Conservation (phyloP, 2,113 vertebrate species). For the Syngnathus floridae region DNA sequence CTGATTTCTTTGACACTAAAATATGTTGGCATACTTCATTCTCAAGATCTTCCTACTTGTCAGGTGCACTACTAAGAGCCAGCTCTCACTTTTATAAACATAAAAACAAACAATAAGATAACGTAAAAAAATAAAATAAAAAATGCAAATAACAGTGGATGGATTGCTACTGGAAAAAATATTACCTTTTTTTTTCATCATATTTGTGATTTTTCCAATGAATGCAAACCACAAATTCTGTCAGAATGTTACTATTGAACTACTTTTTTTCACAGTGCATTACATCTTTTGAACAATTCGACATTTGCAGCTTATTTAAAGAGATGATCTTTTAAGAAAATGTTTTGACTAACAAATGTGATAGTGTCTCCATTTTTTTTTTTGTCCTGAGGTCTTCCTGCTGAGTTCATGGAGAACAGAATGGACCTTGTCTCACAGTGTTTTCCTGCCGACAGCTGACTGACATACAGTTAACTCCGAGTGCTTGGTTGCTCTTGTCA, state of each 20-base stretch:
- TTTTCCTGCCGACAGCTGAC: constrained; percentile 1
- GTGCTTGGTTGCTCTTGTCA: neutral
- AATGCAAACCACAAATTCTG: neutral
- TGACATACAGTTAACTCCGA: neutral
- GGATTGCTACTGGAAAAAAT: neutral
- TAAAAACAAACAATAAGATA: neutral
- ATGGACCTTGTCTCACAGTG: neutral
- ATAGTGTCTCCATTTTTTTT: neutral
- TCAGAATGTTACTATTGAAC: neutral
- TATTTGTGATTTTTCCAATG: neutral
- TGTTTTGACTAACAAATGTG: neutral
- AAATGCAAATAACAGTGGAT: neutral
- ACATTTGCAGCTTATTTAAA: constrained; percentile 3
- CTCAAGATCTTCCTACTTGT: neutral
- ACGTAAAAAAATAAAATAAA: too few species aligned
- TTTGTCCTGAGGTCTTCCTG: neutral
- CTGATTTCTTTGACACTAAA: constrained; percentile 7
- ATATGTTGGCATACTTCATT: neutral
- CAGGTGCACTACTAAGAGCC: neutral
- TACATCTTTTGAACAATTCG: neutral
- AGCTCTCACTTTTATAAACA: constrained; percentile 8
- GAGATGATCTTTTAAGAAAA: neutral
- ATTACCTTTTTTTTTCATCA: neutral
- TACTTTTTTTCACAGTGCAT: constrained; percentile 2
- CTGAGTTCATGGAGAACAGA: neutral